Conservation (phyloP, 2,888 invertebrate species). For the Gymnoscelis rufifasciata region DNA sequence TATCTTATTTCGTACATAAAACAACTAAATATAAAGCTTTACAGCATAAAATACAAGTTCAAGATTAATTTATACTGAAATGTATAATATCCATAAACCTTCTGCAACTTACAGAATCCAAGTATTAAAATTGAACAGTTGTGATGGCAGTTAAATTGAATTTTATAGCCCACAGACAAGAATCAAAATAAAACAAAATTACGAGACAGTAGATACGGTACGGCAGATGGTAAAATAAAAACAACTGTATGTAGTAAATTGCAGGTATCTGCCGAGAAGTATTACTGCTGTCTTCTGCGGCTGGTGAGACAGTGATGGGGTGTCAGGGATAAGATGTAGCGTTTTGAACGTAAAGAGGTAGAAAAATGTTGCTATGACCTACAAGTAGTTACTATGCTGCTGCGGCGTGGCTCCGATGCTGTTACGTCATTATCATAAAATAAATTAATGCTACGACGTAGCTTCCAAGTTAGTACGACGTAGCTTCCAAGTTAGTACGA, state of each 20-base stretch:
- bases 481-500: too few species aligned
- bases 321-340: constrained; percentile 6
- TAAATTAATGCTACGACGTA: too few species aligned
- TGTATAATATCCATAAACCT: constrained; percentile 1
- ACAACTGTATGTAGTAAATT: constrained; percentile 3
- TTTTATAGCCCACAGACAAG: constrained; percentile 27
- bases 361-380: background rate
- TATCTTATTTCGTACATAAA: background rate
- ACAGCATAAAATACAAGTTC: background rate
- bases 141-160: constrained; percentile 26
- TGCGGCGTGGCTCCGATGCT: background rate
- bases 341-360: background rate
- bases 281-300: constrained; percentile 30
- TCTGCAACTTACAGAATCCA: constrained; percentile 9
- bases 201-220: constrained; percentile 5
- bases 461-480: too few species aligned
- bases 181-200: constrained; percentile 13
- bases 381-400: background rate
- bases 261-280: constrained; percentile 28
- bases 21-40: background rate
- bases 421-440: too few species aligned
- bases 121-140: constrained; percentile 23
- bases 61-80: background rate
- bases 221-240: constrained; percentile 8
- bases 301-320: constrained; percentile 26